Evolutionary conservation across 2,797 vertebrate species (phyloP), one percentile per base, ranked within the genome.

Genomic region (Lacerta bilineata): DNA sequence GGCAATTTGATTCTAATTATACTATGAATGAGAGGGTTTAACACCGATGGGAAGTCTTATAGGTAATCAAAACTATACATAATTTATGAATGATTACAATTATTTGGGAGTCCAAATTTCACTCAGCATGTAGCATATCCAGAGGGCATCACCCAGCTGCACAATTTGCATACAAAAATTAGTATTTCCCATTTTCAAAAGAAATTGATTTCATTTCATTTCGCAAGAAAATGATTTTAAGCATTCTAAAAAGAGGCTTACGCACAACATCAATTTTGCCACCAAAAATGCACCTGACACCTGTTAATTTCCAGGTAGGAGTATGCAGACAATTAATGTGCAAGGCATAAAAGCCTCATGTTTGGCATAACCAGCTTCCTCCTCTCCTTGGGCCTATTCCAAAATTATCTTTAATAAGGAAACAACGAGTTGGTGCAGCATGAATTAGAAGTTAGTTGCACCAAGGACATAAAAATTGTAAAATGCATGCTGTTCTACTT

Each of bases 391-490:
- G 50, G 83, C 0, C 0, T 23, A 20, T 78, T 8, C 68, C 27
- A 79, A 66, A 87, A 59, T n/a, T 68, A 80, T 46, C 15, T 25
- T 71, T 1, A 72, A 68, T 59, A 85, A 0, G 0, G 81, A 85
- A 91, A 39, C 10, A 39, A 41, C 18, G 61, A 18, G 15, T 59
- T 39, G 27, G 80, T 85, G 41, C 6, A 80, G 59, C 41, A 18
- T 50, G 41, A 17, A 61, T 0, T 0, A 6, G 0, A 6, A 36
- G 0, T 1, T 18, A 79, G 55, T 77, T 80, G 59, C 46, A 41
- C 46, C 61, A 61, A 23, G 15, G 90, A 69, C 39, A 36, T 15
- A 66, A 81, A 55, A 89, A 1, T 89, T 91, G 36, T 61, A 91
- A 84, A 78, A 11, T 76, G 77, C 5, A 39, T 41, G 72, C 50